These are phyloP conservation scores for Octopus bimaculoides DNA, from an alignment of 1,140 invertebrate genomes.

Conservation along the genomic window DNA sequence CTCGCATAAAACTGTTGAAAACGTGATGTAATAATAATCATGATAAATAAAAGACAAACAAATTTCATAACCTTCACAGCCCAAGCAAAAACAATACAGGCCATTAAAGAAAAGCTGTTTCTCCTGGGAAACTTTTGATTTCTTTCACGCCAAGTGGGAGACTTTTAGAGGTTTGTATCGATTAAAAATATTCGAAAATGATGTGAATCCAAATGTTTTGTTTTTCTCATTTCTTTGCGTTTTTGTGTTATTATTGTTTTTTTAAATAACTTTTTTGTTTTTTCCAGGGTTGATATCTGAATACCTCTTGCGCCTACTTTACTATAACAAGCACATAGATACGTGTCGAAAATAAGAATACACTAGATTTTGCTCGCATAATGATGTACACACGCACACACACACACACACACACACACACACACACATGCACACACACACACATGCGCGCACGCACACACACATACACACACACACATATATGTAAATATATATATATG, in stretches of 20 bases:
- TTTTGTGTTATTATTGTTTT: neutral
- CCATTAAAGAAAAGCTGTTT: no score
- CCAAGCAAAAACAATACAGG: no score
- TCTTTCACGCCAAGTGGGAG: no score
- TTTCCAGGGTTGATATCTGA: neutral
- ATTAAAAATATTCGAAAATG: no score
- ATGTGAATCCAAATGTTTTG: neutral
- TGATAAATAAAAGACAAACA: no score
- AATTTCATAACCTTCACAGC: no score
- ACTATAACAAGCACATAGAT: neutral
- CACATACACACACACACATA: neutral
- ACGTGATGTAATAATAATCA: no score
- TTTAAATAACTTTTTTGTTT: neutral
- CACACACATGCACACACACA: neutral
- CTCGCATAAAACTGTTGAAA: no score
- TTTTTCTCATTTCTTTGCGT: neutral
- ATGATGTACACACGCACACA: neutral
- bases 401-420: neutral
- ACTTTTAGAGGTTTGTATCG: no score
- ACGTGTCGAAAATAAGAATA: neutral
- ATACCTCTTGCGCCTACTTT: neutral
- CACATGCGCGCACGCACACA: neutral
- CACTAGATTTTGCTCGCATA: neutral
- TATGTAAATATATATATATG: neutral
- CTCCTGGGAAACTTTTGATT: no score